These are phyloP conservation scores for Catharus ustulatus DNA, from an alignment of 2,797 vertebrate species.

Conservation along the genomic window DNA sequence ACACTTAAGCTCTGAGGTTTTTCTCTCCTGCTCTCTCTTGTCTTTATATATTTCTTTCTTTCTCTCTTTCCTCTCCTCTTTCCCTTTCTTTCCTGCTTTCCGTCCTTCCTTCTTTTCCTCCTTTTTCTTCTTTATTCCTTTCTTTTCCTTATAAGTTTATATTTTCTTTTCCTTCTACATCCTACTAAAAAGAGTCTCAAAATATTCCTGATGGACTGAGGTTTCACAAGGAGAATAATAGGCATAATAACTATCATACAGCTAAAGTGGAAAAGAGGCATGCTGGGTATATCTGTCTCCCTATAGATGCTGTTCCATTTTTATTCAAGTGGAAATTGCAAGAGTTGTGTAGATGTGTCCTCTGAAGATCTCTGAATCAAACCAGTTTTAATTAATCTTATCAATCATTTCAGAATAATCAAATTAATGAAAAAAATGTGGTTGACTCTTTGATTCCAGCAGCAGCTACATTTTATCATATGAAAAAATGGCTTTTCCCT, in stretches of 20 bases:
- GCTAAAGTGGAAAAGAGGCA: slow-evolving; percentile 48
- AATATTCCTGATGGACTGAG: slow-evolving; percentile 39
- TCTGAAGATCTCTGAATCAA: slow-evolving; percentile 73
- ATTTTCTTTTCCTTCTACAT: neutral
- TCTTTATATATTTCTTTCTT: too few relatives aligned
- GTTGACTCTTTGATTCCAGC: slow-evolving; percentile 67
- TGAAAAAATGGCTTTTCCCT: slow-evolving; percentile 72
- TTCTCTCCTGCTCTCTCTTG: neutral
- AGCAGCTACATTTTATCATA: slow-evolving; percentile 74
- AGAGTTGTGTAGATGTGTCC: slow-evolving; percentile 56
- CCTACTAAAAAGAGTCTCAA: neutral
- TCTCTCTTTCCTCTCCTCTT: too few relatives aligned
- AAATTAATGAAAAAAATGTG: slow-evolving; percentile 75
- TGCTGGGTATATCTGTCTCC: slow-evolving; percentile 65
- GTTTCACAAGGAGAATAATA: slow-evolving; percentile 54
- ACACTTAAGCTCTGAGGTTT: neutral
- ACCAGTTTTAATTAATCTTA: slow-evolving; percentile 76
- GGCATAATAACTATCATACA: slow-evolving; percentile 58
- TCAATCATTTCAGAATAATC: slow-evolving; percentile 76
- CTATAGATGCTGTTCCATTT: slow-evolving; percentile 63
- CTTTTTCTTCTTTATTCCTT: neutral
- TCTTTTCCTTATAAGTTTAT: neutral
- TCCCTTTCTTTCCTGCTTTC: neutral
- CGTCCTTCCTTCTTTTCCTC: too few relatives aligned
- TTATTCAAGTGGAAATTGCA: slow-evolving; percentile 68